phyloP scores from a whole-genome alignment of 1,140 invertebrate genomes.

The Lucilia sericata region DNA sequence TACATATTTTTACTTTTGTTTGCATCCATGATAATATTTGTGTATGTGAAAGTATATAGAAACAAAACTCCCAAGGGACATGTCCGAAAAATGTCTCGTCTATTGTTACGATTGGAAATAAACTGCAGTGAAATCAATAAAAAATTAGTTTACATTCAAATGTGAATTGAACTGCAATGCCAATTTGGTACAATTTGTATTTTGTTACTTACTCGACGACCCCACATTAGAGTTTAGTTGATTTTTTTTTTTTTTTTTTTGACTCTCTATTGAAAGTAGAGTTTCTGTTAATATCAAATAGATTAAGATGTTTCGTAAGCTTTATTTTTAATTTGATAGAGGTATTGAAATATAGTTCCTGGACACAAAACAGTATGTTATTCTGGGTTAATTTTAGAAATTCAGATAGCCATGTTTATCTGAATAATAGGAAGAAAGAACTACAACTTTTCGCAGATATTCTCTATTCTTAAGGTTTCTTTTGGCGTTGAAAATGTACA shows the following conservation, averaged over 20 bases:
- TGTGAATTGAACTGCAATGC: conserved; percentile 37
- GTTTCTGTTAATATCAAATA: not conserved
- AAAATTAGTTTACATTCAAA: conserved; percentile 40
- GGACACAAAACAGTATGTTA: too few species aligned
- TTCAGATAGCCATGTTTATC: too few species aligned
- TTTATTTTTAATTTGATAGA: too few species aligned
- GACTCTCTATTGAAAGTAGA: not conserved
- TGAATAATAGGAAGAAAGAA: too few species aligned
- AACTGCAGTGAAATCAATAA: conserved; percentile 40
- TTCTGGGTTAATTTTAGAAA: too few species aligned
- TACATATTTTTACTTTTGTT: too few species aligned
- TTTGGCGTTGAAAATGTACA: too few species aligned
- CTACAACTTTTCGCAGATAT: too few species aligned
- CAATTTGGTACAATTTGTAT: conserved; percentile 34
- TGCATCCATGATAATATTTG: not conserved
- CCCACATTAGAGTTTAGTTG: not conserved
- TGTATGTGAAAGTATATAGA: not conserved
- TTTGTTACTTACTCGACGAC: conserved; percentile 1
- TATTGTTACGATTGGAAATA: conserved; percentile 39
- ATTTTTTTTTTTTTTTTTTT: too few species aligned
- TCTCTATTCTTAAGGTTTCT: too few species aligned
- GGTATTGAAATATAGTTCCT: too few species aligned
- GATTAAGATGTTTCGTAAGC: too few species aligned
- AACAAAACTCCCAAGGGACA: conserved; percentile 36
- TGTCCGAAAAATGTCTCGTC: conserved; percentile 38